Evolutionary conservation across 2,113 vertebrate species (phyloP).

Genomic region (Grus americana): DNA sequence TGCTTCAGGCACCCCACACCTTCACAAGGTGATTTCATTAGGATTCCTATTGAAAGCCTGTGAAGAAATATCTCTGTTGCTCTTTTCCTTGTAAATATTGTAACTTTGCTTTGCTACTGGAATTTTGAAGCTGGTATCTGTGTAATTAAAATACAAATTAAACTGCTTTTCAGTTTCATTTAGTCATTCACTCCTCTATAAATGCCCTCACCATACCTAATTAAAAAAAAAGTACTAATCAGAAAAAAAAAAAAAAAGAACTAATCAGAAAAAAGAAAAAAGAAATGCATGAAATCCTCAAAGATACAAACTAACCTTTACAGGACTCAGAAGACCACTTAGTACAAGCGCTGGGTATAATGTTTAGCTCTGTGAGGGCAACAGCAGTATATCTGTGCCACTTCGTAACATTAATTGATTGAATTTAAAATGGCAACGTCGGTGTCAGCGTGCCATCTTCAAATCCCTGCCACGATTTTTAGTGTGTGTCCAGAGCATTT

Average conservation of each 20-base stretch:
- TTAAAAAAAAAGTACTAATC: not conserved
- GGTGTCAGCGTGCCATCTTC: not conserved
- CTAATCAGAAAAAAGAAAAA: not conserved
- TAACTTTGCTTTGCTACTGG: not conserved
- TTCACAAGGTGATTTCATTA: constrained; percentile 15
- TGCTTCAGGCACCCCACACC: not conserved
- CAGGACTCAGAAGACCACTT: not conserved
- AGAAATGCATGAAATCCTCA: not conserved
- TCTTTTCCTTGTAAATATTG: not conserved
- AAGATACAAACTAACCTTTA: constrained; percentile 17
- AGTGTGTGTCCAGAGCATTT: not conserved
- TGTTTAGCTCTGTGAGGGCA: not conserved
- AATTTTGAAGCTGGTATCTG: not conserved
- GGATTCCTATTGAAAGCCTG: constrained; percentile 1
- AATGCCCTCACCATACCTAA: not conserved
- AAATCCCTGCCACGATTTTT: not conserved
- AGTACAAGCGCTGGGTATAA: not conserved
- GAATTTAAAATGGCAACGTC: not conserved
- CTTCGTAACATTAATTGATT: not conserved
- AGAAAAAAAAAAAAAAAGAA: not conserved
- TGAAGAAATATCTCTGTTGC: not conserved
- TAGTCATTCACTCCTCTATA: not conserved
- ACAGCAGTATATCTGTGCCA: not conserved
- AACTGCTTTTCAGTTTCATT: not conserved
- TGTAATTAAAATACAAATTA: constrained; percentile 15